Evolutionary conservation across 2,888 invertebrate genomes (phyloP), one percentile per base, ranked within the genome.

Genomic region (Phymatocera aterrima): DNA sequence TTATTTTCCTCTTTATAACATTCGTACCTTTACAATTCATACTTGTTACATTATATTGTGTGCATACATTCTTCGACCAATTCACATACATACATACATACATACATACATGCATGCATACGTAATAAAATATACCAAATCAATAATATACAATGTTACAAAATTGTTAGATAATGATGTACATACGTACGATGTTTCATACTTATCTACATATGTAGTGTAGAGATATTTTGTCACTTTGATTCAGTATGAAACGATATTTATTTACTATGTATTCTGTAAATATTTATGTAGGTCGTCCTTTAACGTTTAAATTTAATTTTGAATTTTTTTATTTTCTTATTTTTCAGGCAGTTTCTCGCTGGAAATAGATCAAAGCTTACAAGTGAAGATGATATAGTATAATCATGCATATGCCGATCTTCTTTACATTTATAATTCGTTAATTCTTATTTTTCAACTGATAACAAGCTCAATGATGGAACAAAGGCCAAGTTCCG

Each of bases 161-260:
- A 68, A 68, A 46, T 68, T 15, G 68, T 43, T 68, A 68, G 46
- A 68, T 68, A 68, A 68, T 43, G n/a, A 68, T 28, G 24, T n/a
- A n/a, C n/a, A n/a, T n/a, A n/a, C n/a, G n/a, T n/a, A n/a, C n/a
- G 68, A 68, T 43, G 28, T 68, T 68, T n/a, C 54, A 54, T 37
- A 12, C 5, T 68, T 46, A 64, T 34, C 37, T 64, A 64, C 18
- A 61, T 37, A 12, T 28, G n/a, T 46, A 46, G 24, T 28, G 10
- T 12, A 28, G 43, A 28, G n/a, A n/a, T n/a, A n/a, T n/a, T n/a
- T 24, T 68, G 68, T 24, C 68, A 68, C 46, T 68, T 68, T 46
- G 68, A 68, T 68, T 68, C 24, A 3, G n/a, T 68, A 24, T 46
- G 15, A 28, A 43, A 68, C 28, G 2, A 46, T 46, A 37, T n/a